Evolutionary conservation across 2,797 vertebrate species (phyloP).

Genomic region (Enoplosus armatus): DNA sequence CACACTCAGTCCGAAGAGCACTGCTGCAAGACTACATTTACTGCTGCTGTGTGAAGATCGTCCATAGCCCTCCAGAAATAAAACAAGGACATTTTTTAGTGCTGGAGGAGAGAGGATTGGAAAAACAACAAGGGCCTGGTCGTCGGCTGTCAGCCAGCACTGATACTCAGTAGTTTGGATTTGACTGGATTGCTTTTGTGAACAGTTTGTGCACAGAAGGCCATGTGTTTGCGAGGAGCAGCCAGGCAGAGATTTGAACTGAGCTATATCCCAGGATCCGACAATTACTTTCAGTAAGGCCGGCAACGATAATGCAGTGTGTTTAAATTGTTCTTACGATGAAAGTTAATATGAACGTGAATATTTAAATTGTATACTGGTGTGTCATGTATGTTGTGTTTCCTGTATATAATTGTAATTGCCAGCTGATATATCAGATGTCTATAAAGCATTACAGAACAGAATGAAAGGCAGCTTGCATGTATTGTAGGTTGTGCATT

Average conservation of each 20-base stretch:
- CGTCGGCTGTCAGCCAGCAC: slow-evolving; percentile 1
- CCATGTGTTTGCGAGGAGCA: slow-evolving; percentile 53
- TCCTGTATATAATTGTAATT: background rate
- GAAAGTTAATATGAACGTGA: background rate
- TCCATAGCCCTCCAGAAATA: slow-evolving; percentile 35
- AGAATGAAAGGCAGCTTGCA: background rate
- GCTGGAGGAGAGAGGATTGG: slow-evolving; percentile 26
- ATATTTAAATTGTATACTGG: background rate
- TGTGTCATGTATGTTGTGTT: background rate
- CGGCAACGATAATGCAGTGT: slow-evolving; percentile 5
- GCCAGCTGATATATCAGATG: background rate
- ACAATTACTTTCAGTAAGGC: too few relatives aligned
- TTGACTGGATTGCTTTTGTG: slow-evolving; percentile 7
- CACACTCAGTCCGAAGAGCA: slow-evolving; percentile 14
- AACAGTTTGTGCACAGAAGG: slow-evolving; percentile 18
- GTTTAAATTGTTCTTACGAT: background rate
- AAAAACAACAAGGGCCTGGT: slow-evolving; percentile 30
- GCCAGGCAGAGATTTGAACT: slow-evolving; percentile 56
- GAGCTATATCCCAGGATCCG: too few relatives aligned
- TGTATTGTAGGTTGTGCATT: background rate
- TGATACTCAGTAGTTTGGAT: slow-evolving; percentile 33
- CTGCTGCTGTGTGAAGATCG: slow-evolving; percentile 44
- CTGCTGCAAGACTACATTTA: slow-evolving; percentile 27
- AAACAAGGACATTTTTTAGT: slow-evolving; percentile 38
- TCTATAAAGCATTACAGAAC: background rate